Base-by-base conservation (phyloP, 2,797 vertebrate species). In the Glossophaga mutica region DNA sequence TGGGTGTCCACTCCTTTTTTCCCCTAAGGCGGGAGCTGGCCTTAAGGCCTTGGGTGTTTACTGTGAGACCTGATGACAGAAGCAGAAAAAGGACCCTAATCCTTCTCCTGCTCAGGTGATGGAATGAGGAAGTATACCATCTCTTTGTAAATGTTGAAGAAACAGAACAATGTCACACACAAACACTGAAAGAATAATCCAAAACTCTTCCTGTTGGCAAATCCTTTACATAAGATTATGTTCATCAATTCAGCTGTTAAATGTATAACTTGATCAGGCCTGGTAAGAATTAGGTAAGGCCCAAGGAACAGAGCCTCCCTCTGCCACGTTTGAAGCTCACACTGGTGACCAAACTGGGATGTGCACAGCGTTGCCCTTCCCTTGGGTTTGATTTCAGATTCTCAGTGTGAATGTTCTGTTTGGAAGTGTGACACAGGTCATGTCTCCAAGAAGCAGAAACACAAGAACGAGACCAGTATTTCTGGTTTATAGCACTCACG, bases 101-200 rank as follows among this genome's bases (percentile, higher is more conserved):
- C 21, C 15, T 21, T 39, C 21, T n/a, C 78, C 11, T 34, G 44
- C 22, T 21, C 42, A 2, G 1, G 3, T 19, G 34, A n/a, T 0
- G 39, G 88, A 83, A 83, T 0, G 29, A 78, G 88, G 94, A 96
- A 95, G 74, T 37, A 37, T 42, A 32, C 32, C 22, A 6, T 44
- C 32, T 48, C 86, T 78, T 44, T 68, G 78, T 59, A 2, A 5
- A 37, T 22, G 68, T 6, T 68, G 68, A 65, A 39, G 76, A 79
- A 89, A 26, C 16, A 68, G 87, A 71, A 76, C 76, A 65, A 82
- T 59, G 57, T 26, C 81, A 71, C n/a, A 29, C 3, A 44, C 50
- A 92, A 87, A 21, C 71, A 18, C 29, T 0, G 0, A 8, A 2
- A 0, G 37, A 44, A 26, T 29, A 42, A 29, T 15, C 78, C 62